Base-by-base conservation (phyloP, 2,797 vertebrate genomes). In the Gambusia yucatana region DNA sequence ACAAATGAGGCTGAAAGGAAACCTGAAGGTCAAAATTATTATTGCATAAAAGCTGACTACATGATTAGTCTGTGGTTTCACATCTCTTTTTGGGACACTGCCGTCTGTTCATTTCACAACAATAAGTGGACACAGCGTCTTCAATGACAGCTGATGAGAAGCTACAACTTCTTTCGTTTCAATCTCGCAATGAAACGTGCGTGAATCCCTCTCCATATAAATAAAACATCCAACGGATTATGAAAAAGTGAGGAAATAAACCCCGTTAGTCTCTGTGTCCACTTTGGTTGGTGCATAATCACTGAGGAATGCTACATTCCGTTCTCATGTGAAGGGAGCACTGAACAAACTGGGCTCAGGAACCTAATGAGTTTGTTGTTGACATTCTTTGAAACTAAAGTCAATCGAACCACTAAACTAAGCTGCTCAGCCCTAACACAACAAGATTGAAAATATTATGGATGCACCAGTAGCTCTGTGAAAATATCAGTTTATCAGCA, bases 41-140 rank as follows among this genome's bases (percentile, higher is more conserved):
- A 77, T 30, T 43, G 10, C 9, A 77, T n/a, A 83, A 75, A 50
- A 72, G 82, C 76, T 84, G 83, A 89, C 77, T 57, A 11, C 3
- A 76, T 78, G 55, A 79, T 76, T 36, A 57, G 10, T 13, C 39
- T 36, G 2, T 6, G 43, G 87, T 93, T 87, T 94, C 93, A 88
- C 77, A 90, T 92, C 89, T 84, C 83, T 82, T 89, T 86, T 41
- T 69, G 17, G 1, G 2, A 7, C 70, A 71, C 11, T 22, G 20
- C 0, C 17, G 41, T 72, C 39, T 33, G 67, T 48, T 20, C 20
- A 59, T 84, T 88, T 81, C 87, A 57, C 76, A 77, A 82, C 55
- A 73, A 47, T 4, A 41, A 80, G 73, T 20, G 46, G 28, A 4
- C 57, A 63, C 69, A 50, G 0, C 8, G 71, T 77, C 76, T 61